Percentiles rank a stretch among this genome's conserved stretches.
These are phyloP conservation scores for Okamejei kenojei DNA, from an alignment of 2,797 vertebrate species.

Conservation along the genomic window DNA sequence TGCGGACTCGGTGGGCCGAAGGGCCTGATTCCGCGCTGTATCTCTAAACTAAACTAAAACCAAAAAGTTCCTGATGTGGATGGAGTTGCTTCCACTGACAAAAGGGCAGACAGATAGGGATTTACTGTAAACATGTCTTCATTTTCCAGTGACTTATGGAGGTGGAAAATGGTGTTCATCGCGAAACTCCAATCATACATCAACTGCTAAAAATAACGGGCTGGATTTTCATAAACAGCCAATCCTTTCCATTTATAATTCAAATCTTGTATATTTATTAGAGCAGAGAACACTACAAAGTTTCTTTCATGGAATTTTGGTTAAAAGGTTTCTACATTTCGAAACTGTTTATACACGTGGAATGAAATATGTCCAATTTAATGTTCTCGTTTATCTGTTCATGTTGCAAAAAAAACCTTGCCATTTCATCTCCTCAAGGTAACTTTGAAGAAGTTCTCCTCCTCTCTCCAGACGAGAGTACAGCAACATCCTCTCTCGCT, in stretches of 20 bases:
- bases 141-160: neutral
- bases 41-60: too few species aligned
- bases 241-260: conserved; percentile 26
- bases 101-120: neutral
- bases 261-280: neutral
- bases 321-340: conserved; percentile 22
- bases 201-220: neutral
- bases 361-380: neutral
- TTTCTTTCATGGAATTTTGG: neutral
- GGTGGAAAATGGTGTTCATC: neutral
- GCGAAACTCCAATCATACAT: neutral
- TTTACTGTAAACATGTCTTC: neutral
- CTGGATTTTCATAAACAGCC: neutral
- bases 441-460: too few species aligned
- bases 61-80: neutral
- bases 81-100: neutral
- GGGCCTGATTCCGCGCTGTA: too few species aligned
- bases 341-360: neutral
- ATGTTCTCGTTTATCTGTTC: conserved; percentile 12
- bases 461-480: too few species aligned
- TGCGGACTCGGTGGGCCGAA: too few species aligned
- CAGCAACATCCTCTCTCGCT: too few species aligned
- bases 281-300: neutral
- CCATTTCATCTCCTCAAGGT: neutral
- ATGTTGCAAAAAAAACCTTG: too few species aligned